Evolutionary conservation across 2,797 vertebrate genomes (phyloP).

Genomic region (Syngnathus rostellatus): DNA sequence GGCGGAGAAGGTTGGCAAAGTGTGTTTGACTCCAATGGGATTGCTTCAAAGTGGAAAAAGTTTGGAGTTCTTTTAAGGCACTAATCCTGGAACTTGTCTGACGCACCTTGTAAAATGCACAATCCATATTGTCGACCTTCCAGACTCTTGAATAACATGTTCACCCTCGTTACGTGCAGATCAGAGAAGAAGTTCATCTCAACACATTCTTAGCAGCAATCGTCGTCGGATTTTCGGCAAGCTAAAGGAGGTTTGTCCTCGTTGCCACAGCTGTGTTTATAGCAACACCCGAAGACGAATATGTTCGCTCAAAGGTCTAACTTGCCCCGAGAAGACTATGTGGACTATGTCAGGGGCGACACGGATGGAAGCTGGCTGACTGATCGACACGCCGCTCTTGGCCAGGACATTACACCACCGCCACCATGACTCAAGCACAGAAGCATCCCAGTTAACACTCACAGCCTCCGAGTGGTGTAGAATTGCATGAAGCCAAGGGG

Average conservation of each 20-base stretch:
- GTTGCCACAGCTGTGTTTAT: conserved; percentile 43
- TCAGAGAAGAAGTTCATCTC: conserved; percentile 11
- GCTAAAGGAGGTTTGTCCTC: conserved; percentile 7
- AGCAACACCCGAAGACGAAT: conserved; percentile 32
- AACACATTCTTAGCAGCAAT: conserved; percentile 12
- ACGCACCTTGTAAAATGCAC: too few relatives aligned
- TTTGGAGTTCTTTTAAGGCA: too few relatives aligned
- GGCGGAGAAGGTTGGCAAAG: too few relatives aligned
- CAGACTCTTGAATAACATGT: background rate
- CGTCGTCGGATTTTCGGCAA: conserved; percentile 4
- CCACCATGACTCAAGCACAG: conserved; percentile 53
- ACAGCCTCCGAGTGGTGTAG: conserved; percentile 33
- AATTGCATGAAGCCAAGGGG: conserved; percentile 28
- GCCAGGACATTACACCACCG: conserved; percentile 43
- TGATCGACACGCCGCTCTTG: conserved; percentile 44
- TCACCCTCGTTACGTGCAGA: conserved; percentile 12
- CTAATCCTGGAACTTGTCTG: too few relatives aligned
- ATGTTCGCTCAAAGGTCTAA: conserved; percentile 27
- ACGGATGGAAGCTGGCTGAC: conserved; percentile 21
- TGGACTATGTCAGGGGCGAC: conserved; percentile 26
- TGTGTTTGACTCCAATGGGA: too few relatives aligned
- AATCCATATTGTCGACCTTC: conserved; percentile 6
- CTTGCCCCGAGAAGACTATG: conserved; percentile 28
- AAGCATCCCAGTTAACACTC: conserved; percentile 49
- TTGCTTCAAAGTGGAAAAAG: too few relatives aligned